Evolutionary conservation across 2,888 invertebrate genomes (phyloP), one percentile per base, ranked within the genome.

Genomic region (Fragum fragum): DNA sequence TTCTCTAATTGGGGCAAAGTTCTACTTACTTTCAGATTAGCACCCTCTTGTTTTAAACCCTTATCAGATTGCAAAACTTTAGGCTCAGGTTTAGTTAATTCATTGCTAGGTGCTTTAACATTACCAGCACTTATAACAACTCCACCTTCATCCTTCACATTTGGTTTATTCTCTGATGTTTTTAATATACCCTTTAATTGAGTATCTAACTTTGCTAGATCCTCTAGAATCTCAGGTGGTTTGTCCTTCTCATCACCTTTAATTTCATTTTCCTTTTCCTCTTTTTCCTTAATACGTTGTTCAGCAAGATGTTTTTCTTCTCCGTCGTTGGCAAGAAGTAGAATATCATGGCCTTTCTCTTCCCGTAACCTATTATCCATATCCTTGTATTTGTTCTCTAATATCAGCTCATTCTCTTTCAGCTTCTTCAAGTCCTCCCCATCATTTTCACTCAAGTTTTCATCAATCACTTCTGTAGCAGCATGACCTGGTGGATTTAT

Each of bases 381-480:
- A 6, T 91, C 91, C 52, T 84, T 88, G 66, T 90, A 88, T 76
- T 89, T 90, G 53, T 90, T 87, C 47, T 91, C 89, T 59, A 90
- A 87, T 36, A 91, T 87, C 32, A 86, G 84, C 47, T 90, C 90
- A 21, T 82, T 83, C 71, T 89, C 87, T 57, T 88, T 87, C 32
- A 91, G 80, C 73, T 90, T 91, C 73, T 90, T 87, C 28, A 90
- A 85, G 39, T 90, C 91, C n/a, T 89, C 91, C 0, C 89, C 90
- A 79, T 91, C 89, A 72, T 92, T 88, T 53, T 92, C 88, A 83
- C 92, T 93, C 21, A 93, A 89, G 83, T 92, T 92, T 76, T 92
- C 93, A 83, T 93, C 93, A 39, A 93, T 88, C 18, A 91, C 90
- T 71, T 93, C 93, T 28, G 93, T 93, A n/a, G 93, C 93, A 29